Percentiles rank a stretch among this genome's conserved stretches.
phyloP scores from a whole-genome alignment of 2,113 vertebrate genomes.

The Myrmecobius fasciatus region DNA sequence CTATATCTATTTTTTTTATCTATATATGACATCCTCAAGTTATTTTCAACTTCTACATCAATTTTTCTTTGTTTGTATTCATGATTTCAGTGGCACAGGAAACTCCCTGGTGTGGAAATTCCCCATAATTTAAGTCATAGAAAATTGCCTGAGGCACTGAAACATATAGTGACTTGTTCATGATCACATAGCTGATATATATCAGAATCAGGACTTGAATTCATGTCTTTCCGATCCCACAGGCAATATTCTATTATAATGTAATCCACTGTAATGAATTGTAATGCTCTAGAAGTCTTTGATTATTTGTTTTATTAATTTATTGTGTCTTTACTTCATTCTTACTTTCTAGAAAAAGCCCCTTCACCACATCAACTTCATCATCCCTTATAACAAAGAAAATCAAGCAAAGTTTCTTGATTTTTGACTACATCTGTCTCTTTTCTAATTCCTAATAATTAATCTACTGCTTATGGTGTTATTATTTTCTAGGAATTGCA shows the following conservation, averaged over 20 bases:
- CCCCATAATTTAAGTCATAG: too few species aligned
- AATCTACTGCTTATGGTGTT: slow-evolving; percentile 51
- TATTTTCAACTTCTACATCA: slow-evolving; percentile 20
- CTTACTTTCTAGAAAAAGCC: neutral
- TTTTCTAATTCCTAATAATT: slow-evolving; percentile 19
- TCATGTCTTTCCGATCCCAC: neutral
- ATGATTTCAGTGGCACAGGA: too few species aligned
- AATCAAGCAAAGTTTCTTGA: neutral
- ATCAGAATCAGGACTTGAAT: neutral
- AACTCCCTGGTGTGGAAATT: too few species aligned
- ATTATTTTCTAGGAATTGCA: slow-evolving; percentile 80
- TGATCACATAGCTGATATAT: neutral
- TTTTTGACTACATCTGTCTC: neutral
- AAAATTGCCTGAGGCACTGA: too few species aligned
- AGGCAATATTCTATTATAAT: neutral
- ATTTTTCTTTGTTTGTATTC: too few species aligned
- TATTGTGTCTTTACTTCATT: neutral
- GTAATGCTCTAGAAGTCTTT: neutral
- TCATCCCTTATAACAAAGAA: neutral
- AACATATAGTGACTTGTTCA: too few species aligned
- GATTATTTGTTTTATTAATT: neutral
- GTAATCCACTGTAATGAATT: too few species aligned
- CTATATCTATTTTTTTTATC: too few species aligned
- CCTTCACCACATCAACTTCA: neutral
- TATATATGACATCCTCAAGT: neutral